Evolutionary conservation across 2,113 vertebrate species (phyloP), one percentile per base, ranked within the genome.

Genomic region (Vireo altiloquus): DNA sequence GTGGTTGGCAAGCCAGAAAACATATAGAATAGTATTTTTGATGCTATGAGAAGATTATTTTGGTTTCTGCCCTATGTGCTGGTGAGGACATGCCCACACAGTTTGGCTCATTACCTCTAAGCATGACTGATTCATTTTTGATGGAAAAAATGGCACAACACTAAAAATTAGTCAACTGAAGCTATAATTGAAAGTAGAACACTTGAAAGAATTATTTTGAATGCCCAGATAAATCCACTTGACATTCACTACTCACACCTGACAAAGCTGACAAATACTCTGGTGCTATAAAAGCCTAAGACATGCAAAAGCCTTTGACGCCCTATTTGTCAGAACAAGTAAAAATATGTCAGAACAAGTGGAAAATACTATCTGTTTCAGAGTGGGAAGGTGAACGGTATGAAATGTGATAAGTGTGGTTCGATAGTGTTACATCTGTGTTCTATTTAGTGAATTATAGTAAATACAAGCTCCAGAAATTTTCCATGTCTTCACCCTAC

Each of bases 1-100:
- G 23, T 57, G 53, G n/a, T 42, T 94, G 42, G 25, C 31, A 76
- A 61, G 31, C 28, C 16, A 90, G 19, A 87, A 95, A 94, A 89
- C 21, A 78, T 59, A 27, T 35, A 68, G 93, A 79, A 88, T 60
- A 8, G n/a, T 44, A 87, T 68, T 96, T 93, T 79, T 75, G 49
- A 91, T 84, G 61, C 72, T 87, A 39, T 91, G 66, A 93, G 77
- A 85, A 95, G 28, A 37, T 95, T 92, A 92, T 91, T 95, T 96
- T 94, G 13, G 40, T 90, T 96, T 94, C 56, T 94, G 44, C 65
- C 70, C 81, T 82, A 22, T 83, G 61, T 92, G 68, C 60, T 92
- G 57, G 57, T 76, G 37, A 90, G 94, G 85, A 93, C 35, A 63
- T 31, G 80, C 72, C 89, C 39, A 96, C 79, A 30, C 69, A 89